Conservation (phyloP, 2,888 invertebrate genomes). For the Platycheirus rosarum region DNA sequence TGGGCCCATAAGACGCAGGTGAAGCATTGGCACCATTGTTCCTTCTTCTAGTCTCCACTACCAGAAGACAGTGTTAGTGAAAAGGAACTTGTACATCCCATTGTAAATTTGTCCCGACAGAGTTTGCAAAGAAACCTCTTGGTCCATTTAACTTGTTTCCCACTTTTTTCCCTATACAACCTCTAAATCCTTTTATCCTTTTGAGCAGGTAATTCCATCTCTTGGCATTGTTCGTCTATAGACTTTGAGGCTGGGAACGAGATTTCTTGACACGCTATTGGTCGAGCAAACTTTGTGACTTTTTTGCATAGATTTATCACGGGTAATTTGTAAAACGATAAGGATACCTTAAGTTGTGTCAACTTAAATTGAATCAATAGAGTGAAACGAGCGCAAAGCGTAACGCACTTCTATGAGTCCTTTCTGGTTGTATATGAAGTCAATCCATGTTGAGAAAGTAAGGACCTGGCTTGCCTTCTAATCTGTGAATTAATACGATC, state of each 20-base stretch:
- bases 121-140: slow-evolving; percentile 33
- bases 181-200: slow-evolving; percentile 56
- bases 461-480: not conserved
- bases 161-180: not conserved
- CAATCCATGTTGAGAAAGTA: not conserved
- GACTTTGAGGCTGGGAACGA: slow-evolving; percentile 26
- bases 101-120: slow-evolving; percentile 20
- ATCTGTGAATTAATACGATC: not conserved
- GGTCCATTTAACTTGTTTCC: slow-evolving; percentile 42
- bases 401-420: not conserved
- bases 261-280: slow-evolving; percentile 27
- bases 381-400: not conserved
- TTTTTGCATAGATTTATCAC: slow-evolving; percentile 37
- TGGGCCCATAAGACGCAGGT: slow-evolving; percentile 45
- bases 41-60: slow-evolving; percentile 12
- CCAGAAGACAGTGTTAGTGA: slow-evolving; percentile 1
- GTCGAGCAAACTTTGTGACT: slow-evolving; percentile 24
- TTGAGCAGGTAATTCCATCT: slow-evolving; percentile 63
- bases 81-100: not conserved
- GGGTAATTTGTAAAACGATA: slow-evolving; percentile 63
- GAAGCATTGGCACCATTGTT: slow-evolving; percentile 49
- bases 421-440: not conserved
- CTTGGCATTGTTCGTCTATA: slow-evolving; percentile 46
- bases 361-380: slow-evolving; percentile 47
- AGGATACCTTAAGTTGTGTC: slow-evolving; percentile 41